phyloP scores from a whole-genome alignment of 2,888 invertebrate species.

The Cepaea hortensis region DNA sequence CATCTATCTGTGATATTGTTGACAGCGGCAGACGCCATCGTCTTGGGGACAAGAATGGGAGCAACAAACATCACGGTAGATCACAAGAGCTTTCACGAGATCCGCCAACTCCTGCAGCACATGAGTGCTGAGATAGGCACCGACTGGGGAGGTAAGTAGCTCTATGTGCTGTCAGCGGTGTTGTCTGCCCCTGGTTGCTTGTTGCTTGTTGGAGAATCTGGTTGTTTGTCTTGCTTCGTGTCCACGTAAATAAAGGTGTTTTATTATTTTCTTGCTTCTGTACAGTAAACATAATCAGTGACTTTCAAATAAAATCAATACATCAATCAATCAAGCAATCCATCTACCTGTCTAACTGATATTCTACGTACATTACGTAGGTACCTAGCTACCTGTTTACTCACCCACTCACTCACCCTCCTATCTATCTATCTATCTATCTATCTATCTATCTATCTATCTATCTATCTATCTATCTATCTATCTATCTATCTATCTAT shows the following conservation, averaged over 20 bases:
- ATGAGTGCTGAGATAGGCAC: conserved; percentile 19
- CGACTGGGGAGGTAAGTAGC: conserved; percentile 30
- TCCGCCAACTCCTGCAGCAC: background rate
- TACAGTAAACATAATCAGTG: too few species aligned
- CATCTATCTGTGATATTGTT: too few species aligned
- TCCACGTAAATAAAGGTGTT: too few species aligned
- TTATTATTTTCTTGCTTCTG: too few species aligned
- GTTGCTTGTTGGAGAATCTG: too few species aligned
- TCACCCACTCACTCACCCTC: background rate
- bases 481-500: background rate
- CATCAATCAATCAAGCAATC: background rate
- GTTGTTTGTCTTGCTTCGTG: too few species aligned
- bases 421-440: background rate
- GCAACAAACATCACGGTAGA: background rate
- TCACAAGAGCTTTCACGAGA: conserved; percentile 18
- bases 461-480: too few species aligned
- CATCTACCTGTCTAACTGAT: background rate
- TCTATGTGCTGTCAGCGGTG: background rate
- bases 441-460: background rate
- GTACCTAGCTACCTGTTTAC: background rate
- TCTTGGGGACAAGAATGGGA: background rate
- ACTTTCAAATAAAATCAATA: too few species aligned
- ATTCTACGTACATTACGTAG: background rate
- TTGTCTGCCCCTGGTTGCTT: too few species aligned
- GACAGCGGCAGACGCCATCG: conserved; percentile 27